Evolutionary conservation across 2,797 vertebrate genomes (phyloP), one percentile per base, ranked within the genome.

Genomic region (Euthynnus affinis): DNA sequence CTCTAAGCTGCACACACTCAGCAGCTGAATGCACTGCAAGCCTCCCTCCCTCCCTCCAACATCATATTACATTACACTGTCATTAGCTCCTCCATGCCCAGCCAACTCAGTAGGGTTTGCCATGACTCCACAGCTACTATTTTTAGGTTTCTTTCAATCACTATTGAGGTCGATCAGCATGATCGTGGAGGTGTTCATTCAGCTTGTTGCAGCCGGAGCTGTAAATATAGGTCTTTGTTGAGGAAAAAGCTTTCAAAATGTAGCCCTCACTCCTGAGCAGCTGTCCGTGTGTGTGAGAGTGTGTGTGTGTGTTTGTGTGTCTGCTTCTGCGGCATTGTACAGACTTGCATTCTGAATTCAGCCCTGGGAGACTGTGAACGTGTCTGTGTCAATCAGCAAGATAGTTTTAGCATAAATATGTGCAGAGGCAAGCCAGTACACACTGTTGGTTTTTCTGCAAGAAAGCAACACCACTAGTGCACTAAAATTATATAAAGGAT

Each of bases 61-160:
- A 64, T 56, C 9, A 37, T 87, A 91, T 91, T 90, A 49, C 74
- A 73, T 89, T 84, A 88, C 91, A 76, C 78, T 71, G 80, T 78
- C 83, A 87, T 87, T 90, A 80, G 82, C 62, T 81, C 42, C 64
- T 80, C 84, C 51, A 6, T 63, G 57, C 61, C 71, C 83, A 44
- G 67, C 74, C 76, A 73, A 64, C 68, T 80, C 80, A 46, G 58
- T 57, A 34, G 29, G 44, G 53, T 75, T 83, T 40, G 58, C 57
- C 57, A 63, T 76, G 82, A 82, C 78, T 82, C 67, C 20, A 52
- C 73, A 69, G 72, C 56, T 78, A 8, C 80, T 83, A 87, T 89
- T 90, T 85, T 66, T 85, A 81, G 69, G 37, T 70, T 70, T 74
- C 67, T 83, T 71, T 77, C 76, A 46, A 52, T 78, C 57, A 7